phyloP scores from a whole-genome alignment of 37 sponge, comb jelly and placozoan genomes.

The Tethya wilhelma region DNA sequence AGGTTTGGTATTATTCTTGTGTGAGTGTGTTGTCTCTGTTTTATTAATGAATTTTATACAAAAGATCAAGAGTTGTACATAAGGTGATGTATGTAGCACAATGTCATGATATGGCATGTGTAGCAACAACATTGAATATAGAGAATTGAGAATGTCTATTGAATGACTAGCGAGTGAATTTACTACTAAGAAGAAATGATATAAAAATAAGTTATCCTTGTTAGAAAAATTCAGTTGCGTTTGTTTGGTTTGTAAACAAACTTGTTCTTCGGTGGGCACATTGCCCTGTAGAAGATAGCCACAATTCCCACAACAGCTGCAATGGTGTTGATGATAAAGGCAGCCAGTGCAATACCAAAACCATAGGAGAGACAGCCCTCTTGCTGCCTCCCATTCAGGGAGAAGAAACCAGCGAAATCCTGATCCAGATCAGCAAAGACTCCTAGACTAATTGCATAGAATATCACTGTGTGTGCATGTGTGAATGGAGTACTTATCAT shows the following conservation, averaged over 20 bases:
- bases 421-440: constrained; percentile 39
- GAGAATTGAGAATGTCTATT: no score
- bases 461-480: constrained; percentile 35
- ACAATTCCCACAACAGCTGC: constrained; percentile 46
- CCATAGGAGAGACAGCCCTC: constrained; percentile 80
- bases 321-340: constrained; percentile 59
- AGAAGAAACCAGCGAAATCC: constrained; percentile 80
- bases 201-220: no score
- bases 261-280: constrained; percentile 8
- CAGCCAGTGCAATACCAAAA: constrained; percentile 74
- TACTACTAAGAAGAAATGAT: no score
- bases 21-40: no score
- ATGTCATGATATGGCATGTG: no score
- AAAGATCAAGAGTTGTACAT: no score
- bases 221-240: background rate
- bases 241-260: background rate
- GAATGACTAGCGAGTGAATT: no score
- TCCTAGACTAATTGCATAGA: constrained; percentile 46
- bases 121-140: no score
- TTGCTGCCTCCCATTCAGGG: constrained; percentile 52
- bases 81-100: no score
- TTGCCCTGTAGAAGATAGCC: constrained; percentile 50
- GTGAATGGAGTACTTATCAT: background rate
- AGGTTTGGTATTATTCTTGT: no score
- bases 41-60: no score